phyloP scores from a whole-genome alignment of 2,797 vertebrate genomes.

The Aviceda leuphotes region DNA sequence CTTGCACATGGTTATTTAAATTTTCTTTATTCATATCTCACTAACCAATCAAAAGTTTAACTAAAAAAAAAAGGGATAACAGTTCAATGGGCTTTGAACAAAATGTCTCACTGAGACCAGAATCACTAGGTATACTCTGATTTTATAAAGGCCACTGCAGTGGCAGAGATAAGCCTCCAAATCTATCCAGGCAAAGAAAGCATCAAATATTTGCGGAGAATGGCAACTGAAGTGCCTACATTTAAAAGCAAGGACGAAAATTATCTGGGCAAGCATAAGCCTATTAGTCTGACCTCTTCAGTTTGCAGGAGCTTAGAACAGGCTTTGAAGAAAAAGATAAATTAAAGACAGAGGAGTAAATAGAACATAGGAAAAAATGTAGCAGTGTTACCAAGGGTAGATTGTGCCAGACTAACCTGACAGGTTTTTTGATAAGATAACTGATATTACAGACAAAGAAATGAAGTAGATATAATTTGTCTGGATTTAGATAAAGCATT shows the following conservation, averaged over 20 bases:
- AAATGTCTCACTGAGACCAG: neutral
- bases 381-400: neutral
- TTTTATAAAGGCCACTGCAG: slow-evolving; percentile 42
- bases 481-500: slow-evolving; percentile 27
- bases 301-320: slow-evolving; percentile 1
- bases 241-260: slow-evolving; percentile 36
- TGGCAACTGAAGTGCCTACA: neutral
- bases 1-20: slow-evolving; percentile 50
- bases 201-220: slow-evolving; percentile 21
- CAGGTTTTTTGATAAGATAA: slow-evolving; percentile 26
- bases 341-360: slow-evolving; percentile 30
- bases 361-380: slow-evolving; percentile 10
- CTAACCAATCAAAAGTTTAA: slow-evolving; percentile 39
- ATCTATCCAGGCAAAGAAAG: slow-evolving; percentile 28
- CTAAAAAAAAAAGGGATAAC: neutral
- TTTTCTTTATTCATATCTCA: slow-evolving; percentile 52
- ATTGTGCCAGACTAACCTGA: neutral
- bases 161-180: slow-evolving; percentile 32
- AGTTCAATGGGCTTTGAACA: neutral
- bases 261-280: neutral
- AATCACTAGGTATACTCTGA: slow-evolving; percentile 24
- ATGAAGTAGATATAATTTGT: slow-evolving; percentile 25
- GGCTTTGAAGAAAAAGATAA: slow-evolving; percentile 38
- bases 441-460: slow-evolving; percentile 39
- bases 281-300: slow-evolving; percentile 43